Base-by-base conservation (phyloP, 1,140 invertebrate species). In the Pectinophora gossypiella region DNA sequence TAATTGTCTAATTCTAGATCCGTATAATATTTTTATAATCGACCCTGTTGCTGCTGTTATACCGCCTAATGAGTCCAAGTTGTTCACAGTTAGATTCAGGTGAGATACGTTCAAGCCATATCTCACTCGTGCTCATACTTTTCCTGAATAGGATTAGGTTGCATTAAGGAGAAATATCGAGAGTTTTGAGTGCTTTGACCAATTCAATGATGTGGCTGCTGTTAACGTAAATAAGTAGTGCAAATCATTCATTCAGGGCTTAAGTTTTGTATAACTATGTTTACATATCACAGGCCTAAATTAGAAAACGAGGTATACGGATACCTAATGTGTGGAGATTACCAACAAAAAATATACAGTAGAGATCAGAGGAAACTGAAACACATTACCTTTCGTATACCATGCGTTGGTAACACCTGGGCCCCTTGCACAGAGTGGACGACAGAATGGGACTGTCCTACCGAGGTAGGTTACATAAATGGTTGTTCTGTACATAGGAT, bases 11-110 rank as follows among this genome's bases (percentile, higher is more conserved):
- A 32, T 75, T 71, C 47, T 68, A 87, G 84, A 87, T 62, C 70
- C 81, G 0, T 79, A 84, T 16, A 76, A 79, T 18, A 56, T 82
- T 38, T 87, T 87, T 47, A 23, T 83, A 42, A 72, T 87, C 32
- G 81, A 85, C 51, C 81, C 84, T 0, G 68, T 83, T 36, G 59
- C 61, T 13, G 58, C 66, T 18, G 48, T 74, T 7, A 81, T 87
- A 47, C 81, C 78, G 16, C 64, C 75, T 0, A 79, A 79, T 36
- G 76, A 85, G 47, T 87, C 81, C 12, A 72, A 65, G 60, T 59
- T 84, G 18, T 87, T 87, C 55, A 84, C 79, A 13, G 58, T 87
- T 18, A 61, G 84, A 65, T 87, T 81, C 56, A 78, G 84, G 84
- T 85, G 63, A n/a, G n/a, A n/a, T n/a, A n/a, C n/a, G n/a, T n/a